phyloP scores from a whole-genome alignment of 2,888 invertebrate species.

The Fragum whitleyi region DNA sequence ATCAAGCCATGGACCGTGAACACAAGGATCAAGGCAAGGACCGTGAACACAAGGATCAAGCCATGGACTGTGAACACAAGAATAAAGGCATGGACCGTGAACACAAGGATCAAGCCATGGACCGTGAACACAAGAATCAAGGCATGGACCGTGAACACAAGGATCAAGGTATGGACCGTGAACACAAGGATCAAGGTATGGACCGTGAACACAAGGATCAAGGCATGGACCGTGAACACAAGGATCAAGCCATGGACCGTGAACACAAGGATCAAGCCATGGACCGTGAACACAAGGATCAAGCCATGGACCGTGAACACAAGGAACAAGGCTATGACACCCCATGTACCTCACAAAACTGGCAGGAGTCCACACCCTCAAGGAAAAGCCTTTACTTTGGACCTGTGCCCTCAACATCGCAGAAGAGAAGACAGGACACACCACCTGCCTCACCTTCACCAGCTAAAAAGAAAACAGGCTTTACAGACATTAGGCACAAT shows the following conservation, averaged over 20 bases:
- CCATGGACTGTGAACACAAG: background rate
- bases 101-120: background rate
- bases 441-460: background rate
- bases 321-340: background rate
- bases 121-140: background rate
- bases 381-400: background rate
- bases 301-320: background rate
- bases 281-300: background rate
- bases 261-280: background rate
- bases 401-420: background rate
- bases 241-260: background rate
- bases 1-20: background rate
- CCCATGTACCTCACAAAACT: background rate
- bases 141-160: background rate
- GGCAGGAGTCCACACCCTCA: background rate
- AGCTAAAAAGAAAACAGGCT: slow-evolving; percentile 1
- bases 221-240: background rate
- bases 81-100: background rate
- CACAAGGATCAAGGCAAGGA: background rate
- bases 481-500: background rate
- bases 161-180: background rate
- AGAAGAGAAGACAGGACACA: slow-evolving; percentile 1
- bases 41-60: background rate
- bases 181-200: background rate
- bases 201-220: background rate